Conservation (phyloP, 64 coral and sea anemone species). For the Astreopora myriophthalma region DNA sequence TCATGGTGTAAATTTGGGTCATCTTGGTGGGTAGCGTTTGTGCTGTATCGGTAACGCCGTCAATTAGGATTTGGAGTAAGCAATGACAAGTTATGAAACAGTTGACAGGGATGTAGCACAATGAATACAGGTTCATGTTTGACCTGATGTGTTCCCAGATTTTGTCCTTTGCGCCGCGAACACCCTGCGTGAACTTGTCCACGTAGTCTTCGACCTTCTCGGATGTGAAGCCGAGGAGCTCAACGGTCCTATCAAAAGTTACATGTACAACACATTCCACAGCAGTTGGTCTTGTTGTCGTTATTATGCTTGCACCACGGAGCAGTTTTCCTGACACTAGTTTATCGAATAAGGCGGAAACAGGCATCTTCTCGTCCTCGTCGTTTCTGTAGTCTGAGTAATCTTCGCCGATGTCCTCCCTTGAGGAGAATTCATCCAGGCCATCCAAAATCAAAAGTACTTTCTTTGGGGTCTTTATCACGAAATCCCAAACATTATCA, state of each 20-base stretch:
- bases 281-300: constrained; percentile 67
- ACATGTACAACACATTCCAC: background rate
- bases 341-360: background rate
- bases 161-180: background rate
- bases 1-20: constrained; percentile 19
- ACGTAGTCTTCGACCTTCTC: constrained; percentile 62
- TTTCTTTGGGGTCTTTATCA: constrained; percentile 2
- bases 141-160: constrained; percentile 15
- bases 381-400: background rate
- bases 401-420: background rate
- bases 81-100: constrained; percentile 63
- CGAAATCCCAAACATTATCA: constrained; percentile 3
- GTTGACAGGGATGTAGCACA: constrained; percentile 78
- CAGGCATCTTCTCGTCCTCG: background rate
- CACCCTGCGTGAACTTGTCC: constrained; percentile 26
- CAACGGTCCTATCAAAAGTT: constrained; percentile 26
- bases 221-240: constrained; percentile 68
- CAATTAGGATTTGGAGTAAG: background rate
- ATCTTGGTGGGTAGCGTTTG: background rate
- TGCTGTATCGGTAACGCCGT: background rate
- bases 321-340: constrained; percentile 33
- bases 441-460: constrained; percentile 65
- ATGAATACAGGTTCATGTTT: constrained; percentile 35
- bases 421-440: constrained; percentile 39
- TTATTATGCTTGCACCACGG: background rate